Base-by-base conservation (phyloP, 2,797 vertebrate genomes). In the Mus caroli region DNA sequence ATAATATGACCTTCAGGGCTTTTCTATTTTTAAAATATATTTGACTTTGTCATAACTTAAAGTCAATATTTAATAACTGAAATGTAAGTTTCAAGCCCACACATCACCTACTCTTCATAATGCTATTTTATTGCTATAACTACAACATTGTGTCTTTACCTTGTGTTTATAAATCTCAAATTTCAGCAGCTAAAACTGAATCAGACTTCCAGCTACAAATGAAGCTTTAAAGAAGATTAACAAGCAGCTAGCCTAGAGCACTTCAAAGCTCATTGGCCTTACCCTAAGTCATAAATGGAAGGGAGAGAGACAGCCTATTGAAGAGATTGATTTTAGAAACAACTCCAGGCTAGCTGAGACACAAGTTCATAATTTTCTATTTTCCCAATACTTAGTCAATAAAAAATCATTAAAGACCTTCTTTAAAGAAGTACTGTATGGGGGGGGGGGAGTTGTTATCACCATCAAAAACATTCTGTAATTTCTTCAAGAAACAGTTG, bases 241-340 rank as follows among this genome's bases (percentile, higher is more conserved):
- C 98, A 98, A 73, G 43, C 92, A 96, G 64, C 92, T 94, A 97
- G 96, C 64, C 52, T 88, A 94, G 19, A 64, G 12, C 83, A 97
- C 97, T 98, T 98, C 97, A 98, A 98, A 98, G 94, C 54, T 97
- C 46, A 50, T 69, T 97, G 94, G 76, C 89, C 97, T 96, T 97
- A 95, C 95, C 94, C 69, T 83, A 77, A 96, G 97, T 79, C 97
- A 90, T 88, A 75, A 97, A 77, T 92, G 58, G 89, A 80, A 80
- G 34, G 19, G 43, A 77, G 2, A 94, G 90, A 67, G 52, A 84
- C 15, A 76, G 19, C 89, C 91, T 89, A 76, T 77, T 92, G 76
- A 94, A 95, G 79, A 52, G 82, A 97, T 92, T 97, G 89, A 97
- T 97, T 97, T 94, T 85, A 50, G 64, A 34, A 93, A 96, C 96